Conservation (phyloP, 2,113 vertebrate species). For the Philantomba maxwellii region DNA sequence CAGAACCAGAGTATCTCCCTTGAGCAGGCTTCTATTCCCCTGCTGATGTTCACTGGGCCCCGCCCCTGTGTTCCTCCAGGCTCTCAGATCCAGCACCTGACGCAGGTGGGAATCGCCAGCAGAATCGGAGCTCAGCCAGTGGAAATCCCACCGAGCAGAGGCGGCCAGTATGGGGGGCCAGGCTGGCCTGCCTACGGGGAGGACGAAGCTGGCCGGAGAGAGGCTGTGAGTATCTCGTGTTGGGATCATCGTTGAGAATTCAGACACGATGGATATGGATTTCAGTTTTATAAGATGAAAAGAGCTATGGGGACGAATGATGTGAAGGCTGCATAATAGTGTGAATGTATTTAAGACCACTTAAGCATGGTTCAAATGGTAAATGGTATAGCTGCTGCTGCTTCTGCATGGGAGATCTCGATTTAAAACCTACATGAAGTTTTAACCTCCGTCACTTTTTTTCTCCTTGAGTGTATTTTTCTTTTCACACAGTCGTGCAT, state of each 20-base stretch:
- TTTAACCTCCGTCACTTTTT: neutral
- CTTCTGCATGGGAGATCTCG: neutral
- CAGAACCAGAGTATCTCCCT: neutral
- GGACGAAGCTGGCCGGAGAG: constrained; percentile 87
- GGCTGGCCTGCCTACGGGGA: constrained; percentile 89
- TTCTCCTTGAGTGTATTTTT: neutral
- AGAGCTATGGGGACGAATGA: neutral
- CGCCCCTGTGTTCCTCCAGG: constrained; percentile 76
- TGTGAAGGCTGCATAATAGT: neutral
- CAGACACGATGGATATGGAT: neutral
- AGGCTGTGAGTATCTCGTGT: constrained; percentile 86
- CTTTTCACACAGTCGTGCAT: neutral
- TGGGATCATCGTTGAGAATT: constrained; percentile 9
- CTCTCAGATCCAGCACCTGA: constrained; percentile 93
- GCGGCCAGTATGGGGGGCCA: constrained; percentile 84
- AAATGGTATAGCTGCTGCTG: neutral
- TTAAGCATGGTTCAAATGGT: neutral
- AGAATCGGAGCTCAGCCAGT: constrained; percentile 88
- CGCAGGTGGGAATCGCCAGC: constrained; percentile 91
- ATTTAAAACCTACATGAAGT: neutral
- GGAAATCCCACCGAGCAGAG: constrained; percentile 81
- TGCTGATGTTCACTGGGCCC: neutral
- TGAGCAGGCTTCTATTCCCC: rapidly evolving
- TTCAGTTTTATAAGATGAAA: neutral
- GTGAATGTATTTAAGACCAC: neutral